phyloP scores from a whole-genome alignment of 53 echinoderm and acorn worm species.

The Astropecten irregularis region DNA sequence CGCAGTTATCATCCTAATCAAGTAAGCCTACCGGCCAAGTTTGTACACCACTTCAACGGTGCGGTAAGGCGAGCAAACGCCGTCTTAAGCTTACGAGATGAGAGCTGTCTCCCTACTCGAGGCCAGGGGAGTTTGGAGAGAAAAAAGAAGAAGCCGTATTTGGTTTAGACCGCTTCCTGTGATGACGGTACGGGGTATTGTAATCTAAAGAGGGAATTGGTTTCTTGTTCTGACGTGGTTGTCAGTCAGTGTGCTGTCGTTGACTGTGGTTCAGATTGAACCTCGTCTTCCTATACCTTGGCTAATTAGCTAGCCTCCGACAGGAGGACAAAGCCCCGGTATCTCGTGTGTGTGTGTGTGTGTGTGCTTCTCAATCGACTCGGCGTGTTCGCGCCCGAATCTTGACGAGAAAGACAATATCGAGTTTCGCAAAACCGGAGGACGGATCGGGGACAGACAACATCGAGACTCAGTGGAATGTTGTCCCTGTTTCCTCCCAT shows the following conservation, averaged over 20 bases:
- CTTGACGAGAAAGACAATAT: background rate
- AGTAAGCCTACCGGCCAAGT: background rate
- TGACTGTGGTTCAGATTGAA: background rate
- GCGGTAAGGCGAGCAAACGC: no score
- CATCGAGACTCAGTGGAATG: no score
- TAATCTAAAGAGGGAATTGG: no score
- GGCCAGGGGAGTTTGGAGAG: no score
- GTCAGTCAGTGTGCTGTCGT: background rate
- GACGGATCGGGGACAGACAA: no score
- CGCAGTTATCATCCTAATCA: background rate
- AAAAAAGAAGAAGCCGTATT: no score
- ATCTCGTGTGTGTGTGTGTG: background rate
- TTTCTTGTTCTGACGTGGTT: background rate
- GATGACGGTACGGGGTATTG: background rate
- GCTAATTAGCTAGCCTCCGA: background rate
- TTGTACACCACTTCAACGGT: constrained; percentile 13
- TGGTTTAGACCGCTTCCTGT: no score
- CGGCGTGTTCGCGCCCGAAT: background rate
- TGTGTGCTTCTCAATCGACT: constrained; percentile 5
- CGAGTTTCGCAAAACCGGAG: background rate
- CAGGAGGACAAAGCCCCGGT: no score
- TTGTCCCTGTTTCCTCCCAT: no score
- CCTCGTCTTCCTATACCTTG: background rate
- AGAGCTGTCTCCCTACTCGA: no score
- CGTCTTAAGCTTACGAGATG: no score